Evolutionary conservation across 2,797 vertebrate species (phyloP).

Genomic region (Alca torda): DNA sequence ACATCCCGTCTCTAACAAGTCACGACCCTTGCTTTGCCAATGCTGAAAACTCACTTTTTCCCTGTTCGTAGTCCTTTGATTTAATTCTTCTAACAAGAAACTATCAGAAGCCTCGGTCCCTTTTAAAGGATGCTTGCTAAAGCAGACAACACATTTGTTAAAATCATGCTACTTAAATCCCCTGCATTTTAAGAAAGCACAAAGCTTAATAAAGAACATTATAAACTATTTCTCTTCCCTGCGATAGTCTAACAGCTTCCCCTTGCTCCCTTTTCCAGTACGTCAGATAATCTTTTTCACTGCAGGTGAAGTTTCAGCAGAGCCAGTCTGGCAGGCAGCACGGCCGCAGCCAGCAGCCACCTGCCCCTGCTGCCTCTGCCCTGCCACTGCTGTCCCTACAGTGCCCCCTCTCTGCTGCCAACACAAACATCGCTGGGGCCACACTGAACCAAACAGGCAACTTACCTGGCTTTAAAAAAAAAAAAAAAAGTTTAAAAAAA

Average conservation of each 20-base stretch:
- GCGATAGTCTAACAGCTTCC: background rate
- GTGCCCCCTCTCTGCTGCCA: slow-evolving; percentile 40
- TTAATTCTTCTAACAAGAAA: background rate
- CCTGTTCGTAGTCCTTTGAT: background rate
- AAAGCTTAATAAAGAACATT: background rate
- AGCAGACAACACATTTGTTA: background rate
- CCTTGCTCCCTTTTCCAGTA: background rate
- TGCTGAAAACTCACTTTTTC: background rate
- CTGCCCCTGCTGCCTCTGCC: background rate
- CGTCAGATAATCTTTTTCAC: background rate
- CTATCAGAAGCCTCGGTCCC: background rate
- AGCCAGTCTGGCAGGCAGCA: background rate
- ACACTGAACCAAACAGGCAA: background rate
- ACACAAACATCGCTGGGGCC: background rate
- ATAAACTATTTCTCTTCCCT: background rate
- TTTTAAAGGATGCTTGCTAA: background rate
- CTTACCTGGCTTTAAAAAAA: accelerated
- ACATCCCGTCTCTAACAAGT: background rate
- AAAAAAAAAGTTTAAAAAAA: background rate
- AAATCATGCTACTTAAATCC: background rate
- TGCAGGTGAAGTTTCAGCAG: background rate
- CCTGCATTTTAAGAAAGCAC: background rate
- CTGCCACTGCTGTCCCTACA: background rate
- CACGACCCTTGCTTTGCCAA: background rate
- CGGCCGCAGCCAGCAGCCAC: background rate